phyloP scores from a whole-genome alignment of 2,888 invertebrate genomes.

The Phyto melanocephala region DNA sequence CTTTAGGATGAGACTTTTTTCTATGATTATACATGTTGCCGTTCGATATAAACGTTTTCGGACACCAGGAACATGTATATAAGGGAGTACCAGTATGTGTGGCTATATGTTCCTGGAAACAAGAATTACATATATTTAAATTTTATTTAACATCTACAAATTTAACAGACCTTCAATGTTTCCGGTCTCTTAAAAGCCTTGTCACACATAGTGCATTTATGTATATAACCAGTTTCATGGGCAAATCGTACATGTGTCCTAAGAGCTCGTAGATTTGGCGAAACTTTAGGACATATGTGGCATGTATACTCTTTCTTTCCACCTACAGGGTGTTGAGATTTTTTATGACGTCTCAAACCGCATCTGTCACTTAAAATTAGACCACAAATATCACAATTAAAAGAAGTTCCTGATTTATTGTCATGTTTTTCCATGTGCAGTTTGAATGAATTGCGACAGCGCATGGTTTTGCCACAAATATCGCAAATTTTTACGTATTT shows the following conservation, averaged over 20 bases:
- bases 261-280: slow-evolving; percentile 76
- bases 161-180: slow-evolving; percentile 49
- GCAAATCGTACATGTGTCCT: slow-evolving; percentile 76
- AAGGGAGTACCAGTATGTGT: slow-evolving; percentile 74
- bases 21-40: slow-evolving; percentile 76
- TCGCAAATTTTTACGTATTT: slow-evolving; percentile 56
- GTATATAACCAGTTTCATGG: slow-evolving; percentile 73
- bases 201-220: slow-evolving; percentile 75
- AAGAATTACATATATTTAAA: neutral
- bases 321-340: slow-evolving; percentile 74
- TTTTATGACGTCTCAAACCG: slow-evolving; percentile 75
- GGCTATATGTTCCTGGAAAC: slow-evolving; percentile 75
- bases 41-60: slow-evolving; percentile 75
- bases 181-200: slow-evolving; percentile 77
- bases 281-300: slow-evolving; percentile 74
- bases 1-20: slow-evolving; percentile 74
- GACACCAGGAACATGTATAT: slow-evolving; percentile 75
- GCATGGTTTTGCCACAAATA: slow-evolving; percentile 75
- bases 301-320: slow-evolving; percentile 72
- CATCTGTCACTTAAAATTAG: slow-evolving; percentile 73
- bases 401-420: slow-evolving; percentile 72
- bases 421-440: slow-evolving; percentile 75
- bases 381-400: slow-evolving; percentile 77
- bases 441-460: slow-evolving; percentile 74
- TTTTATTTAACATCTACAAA: too few relatives aligned